phyloP scores from a whole-genome alignment of 2,888 invertebrate species.

The Trichopoda pennipes region DNA sequence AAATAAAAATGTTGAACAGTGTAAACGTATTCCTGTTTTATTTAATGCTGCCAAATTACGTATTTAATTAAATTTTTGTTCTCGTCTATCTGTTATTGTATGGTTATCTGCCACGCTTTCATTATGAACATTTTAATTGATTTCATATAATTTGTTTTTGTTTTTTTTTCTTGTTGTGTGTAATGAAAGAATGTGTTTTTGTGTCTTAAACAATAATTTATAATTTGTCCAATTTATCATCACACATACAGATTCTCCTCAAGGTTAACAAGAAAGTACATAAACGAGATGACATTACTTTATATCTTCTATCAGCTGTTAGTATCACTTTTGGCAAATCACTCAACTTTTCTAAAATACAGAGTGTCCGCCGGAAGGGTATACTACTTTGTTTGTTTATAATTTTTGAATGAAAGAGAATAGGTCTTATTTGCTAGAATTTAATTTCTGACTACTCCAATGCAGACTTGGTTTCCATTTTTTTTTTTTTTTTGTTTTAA shows the following conservation, averaged over 20 bases:
- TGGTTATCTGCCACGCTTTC: conserved; percentile 64
- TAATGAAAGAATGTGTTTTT: neutral
- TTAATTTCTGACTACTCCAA: no score
- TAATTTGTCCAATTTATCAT: conserved; percentile 8
- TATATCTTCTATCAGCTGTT: conserved; percentile 6
- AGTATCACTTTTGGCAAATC: neutral
- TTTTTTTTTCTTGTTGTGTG: no score
- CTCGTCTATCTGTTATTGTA: conserved; percentile 16
- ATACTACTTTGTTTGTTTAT: no score
- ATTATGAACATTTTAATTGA: conserved; percentile 47
- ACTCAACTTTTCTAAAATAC: no score
- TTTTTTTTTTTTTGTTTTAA: no score
- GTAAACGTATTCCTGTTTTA: conserved; percentile 49
- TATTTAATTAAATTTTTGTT: conserved; percentile 22
- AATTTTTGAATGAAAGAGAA: no score
- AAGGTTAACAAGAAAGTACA: conserved; percentile 26
- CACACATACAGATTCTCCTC: conserved; percentile 1
- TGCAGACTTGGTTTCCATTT: no score
- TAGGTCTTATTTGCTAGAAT: no score
- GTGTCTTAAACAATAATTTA: conserved; percentile 16
- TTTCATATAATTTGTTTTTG: conserved; percentile 24
- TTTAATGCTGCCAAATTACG: conserved; percentile 38
- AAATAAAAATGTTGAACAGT: conserved; percentile 42
- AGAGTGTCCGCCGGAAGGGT: no score
- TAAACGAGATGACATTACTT: neutral